Base-by-base conservation (phyloP, 2,113 vertebrate genomes). In the Sphaerodactylus townsendi region DNA sequence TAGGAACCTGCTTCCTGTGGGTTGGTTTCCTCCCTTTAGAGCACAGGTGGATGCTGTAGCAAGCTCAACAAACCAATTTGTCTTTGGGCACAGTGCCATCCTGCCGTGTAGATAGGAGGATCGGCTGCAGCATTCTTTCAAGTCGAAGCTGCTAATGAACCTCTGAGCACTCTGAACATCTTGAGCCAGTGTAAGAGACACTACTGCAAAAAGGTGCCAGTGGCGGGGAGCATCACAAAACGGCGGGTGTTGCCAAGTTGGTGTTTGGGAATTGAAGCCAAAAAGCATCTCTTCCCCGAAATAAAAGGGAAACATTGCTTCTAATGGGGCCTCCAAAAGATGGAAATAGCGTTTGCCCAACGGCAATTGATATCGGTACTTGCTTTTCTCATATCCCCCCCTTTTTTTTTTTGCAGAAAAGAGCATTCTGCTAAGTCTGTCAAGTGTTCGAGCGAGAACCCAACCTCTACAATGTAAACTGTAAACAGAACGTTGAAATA, bases 101-200 rank as follows among this genome's bases (percentile, higher is more conserved):
- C 35, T 70, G 17, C 46, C 1, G 0, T 6, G 2, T 1, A 0
- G 0, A 19, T n/a, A 17, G 25, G 33, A n/a, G 1, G 66, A 73
- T 39, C 3, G 33, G 23, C 23, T 64, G 17, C 41, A 30, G 71
- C 71, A 46, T 30, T 37, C 3, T 56, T 37, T 28, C 59, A 33
- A 35, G n/a, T 23, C 23, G 17, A 25, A 77, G 37, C 2, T 44
- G 48, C 48, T 50, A 10, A 2, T 50, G 48, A 50, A 10, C 48
- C 48, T 50, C 10, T 50, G 48, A 50, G 48, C 48, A 50, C 17
- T 19, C 53, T 23, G 17, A 56, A 56, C 4, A 23, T 23, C 53
- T 56, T 56, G 21, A 56, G 53, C 21, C 53, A 56, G 53, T 14
- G 17, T 53, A 53, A 14, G 11, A 15, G 14, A 14, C 50, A 53